Evolutionary conservation across 1,140 invertebrate genomes (phyloP), one percentile per base, ranked within the genome.

Genomic region (Cotesia typhae): DNA sequence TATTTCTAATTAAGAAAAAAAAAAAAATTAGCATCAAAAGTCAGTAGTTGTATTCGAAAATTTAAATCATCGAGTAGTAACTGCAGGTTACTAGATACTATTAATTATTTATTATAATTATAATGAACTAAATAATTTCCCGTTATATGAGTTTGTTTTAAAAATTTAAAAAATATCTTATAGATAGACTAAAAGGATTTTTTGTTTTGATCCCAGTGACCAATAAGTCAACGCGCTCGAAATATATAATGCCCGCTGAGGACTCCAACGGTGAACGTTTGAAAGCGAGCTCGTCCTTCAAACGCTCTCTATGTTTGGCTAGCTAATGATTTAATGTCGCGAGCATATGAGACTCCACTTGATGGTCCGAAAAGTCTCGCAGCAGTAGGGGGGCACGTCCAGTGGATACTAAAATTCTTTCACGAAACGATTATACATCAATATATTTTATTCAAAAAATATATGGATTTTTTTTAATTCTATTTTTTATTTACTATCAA

Each of bases 141-240:
- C 41, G 41, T 47, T 47, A 28, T 28, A 28, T 28, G 28, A 47
- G 4, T 47, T 47, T 47, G 41, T 47, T 47, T 41, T 20, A 38
- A 75, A 61, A 71, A 17, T 77, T 36, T 64, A 82, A 84, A 82
- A 85, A 85, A 85, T 84, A 80, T 82, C 80, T 85, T 84, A 84
- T 80, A 85, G 85, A 85, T 80, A 85, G 85, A 85, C 80, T 77
- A 73, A 67, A 72, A 72, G 72, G 75, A 77, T 82, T 83, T 73
- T 74, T 82, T 77, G 76, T 84, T 82, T 84, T 79, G 79, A 81
- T 76, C 71, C 71, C 41, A 10, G 41, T 47, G 41, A 47, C 41
- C 41, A 47, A 47, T 10, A 28, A 66, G 78, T 79, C 77, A 70
- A 78, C 76, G 77, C 74, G 76, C 77, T 67, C 70, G 79, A 74